Evolutionary conservation across 2,113 vertebrate genomes (phyloP).

Genomic region (Cynopterus brachyotis): DNA sequence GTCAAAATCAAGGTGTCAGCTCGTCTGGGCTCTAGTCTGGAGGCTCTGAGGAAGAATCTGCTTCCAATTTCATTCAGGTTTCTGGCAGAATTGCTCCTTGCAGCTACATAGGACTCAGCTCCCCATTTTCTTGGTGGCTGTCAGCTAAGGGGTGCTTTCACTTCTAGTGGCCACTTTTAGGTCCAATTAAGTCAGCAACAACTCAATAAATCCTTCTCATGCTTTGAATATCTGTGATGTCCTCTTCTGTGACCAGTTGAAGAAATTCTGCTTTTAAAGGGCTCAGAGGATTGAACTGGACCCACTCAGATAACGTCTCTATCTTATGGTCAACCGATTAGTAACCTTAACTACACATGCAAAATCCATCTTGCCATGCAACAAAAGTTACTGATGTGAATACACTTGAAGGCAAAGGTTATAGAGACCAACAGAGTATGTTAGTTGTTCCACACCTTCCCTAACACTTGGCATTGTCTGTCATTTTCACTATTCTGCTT

Average conservation of each 20-base stretch:
- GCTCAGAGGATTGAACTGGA: not conserved
- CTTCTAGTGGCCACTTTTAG: not conserved
- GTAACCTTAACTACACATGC: not conserved
- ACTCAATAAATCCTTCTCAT: not conserved
- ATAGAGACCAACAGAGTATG: not conserved
- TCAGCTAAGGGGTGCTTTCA: not conserved
- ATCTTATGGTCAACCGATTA: not conserved
- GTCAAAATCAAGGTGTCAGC: not conserved
- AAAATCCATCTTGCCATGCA: not conserved
- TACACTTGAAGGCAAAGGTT: not conserved
- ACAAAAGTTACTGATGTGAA: not conserved
- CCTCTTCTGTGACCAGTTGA: not conserved
- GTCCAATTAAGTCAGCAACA: not conserved
- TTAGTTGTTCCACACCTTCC: not conserved
- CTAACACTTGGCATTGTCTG: not conserved
- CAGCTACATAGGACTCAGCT: not conserved
- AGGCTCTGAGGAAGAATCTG: not conserved
- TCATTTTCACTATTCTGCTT: not conserved
- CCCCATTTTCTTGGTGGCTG: not conserved
- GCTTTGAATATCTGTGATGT: not conserved
- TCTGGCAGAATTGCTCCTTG: not conserved
- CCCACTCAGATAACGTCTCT: not conserved
- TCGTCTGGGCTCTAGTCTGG: not conserved
- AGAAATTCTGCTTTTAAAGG: not conserved
- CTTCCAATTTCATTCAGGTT: not conserved